Evolutionary conservation across 2,113 vertebrate genomes (phyloP), one percentile per base, ranked within the genome.

Genomic region (Aythya baeri): DNA sequence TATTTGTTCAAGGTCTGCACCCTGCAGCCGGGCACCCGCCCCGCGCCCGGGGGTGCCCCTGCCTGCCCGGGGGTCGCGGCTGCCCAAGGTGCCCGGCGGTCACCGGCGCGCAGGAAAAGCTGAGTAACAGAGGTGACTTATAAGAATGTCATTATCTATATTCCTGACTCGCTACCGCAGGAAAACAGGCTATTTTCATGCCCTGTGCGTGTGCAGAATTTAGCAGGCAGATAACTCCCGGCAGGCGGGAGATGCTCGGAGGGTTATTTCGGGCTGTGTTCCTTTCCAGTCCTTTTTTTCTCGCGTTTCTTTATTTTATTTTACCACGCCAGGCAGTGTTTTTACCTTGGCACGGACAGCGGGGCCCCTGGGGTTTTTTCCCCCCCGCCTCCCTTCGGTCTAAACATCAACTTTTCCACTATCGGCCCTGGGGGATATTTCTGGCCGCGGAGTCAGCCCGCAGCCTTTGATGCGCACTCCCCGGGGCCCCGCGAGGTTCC

Each of bases 41-140:
- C 72, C 1, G 26, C 65, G 7, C 55, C 88, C 25, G 52, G 92
- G 92, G 70, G 66, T 82, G 84, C 84, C 92, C 86, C 95, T 86
- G 73, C 83, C 80, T 4, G 2, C 31, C 90, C 0, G 55, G 88
- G 96, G 96, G 85, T 94, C 92, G 41, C 0, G 46, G 49, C 93
- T 71, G 86, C 89, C 86, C 4, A 23, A 91, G 79, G 75, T 93
- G 82, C 71, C 92, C 58, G 7, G 90, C 58, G 6, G 93, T 82
- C 82, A 86, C 66, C 7, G 27, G 62, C 83, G 7, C 0, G 3
- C 88, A 95, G 96, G 96, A 97, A 97, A 97, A 95, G 91, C 96
- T 97, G 96, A 97, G 94, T 97, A 97, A 97, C 71, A 76, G 96
- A 94, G 94, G 95, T 95, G 96, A 97, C 94, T 95, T 95, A 94